These are phyloP conservation scores for Xenopus laevis DNA, from an alignment of 2,113 vertebrate genomes.

Conservation along the genomic window DNA sequence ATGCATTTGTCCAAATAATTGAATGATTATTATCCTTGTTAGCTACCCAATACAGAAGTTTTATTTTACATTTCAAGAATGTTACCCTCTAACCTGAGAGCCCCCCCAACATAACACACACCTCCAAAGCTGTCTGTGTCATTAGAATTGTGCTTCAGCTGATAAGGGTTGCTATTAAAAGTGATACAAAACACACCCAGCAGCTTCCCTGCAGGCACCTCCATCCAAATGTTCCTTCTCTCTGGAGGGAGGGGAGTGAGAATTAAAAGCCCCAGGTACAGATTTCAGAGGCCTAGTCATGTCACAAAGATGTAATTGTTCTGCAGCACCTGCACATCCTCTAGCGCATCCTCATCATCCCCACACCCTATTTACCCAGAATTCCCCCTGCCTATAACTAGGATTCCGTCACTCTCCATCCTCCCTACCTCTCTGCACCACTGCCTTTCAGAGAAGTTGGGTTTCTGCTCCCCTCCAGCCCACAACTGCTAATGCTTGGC, in stretches of 20 bases:
- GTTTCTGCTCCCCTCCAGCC: too few relatives aligned
- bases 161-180: constrained; percentile 18
- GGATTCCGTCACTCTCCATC: too few relatives aligned
- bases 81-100: too few relatives aligned
- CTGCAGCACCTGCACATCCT: neutral
- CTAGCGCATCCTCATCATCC: neutral
- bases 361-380: neutral
- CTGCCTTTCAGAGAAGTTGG: too few relatives aligned
- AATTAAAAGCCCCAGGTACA: neutral
- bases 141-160: neutral
- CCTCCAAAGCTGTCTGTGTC: constrained; percentile 9
- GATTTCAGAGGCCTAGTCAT: too few relatives aligned
- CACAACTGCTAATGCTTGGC: too few relatives aligned
- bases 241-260: neutral
- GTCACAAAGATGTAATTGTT: neutral
- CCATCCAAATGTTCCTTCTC: neutral
- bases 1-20: too few relatives aligned
- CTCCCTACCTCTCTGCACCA: too few relatives aligned
- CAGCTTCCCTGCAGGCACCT: neutral
- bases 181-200: constrained; percentile 36
- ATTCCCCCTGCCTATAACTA: neutral
- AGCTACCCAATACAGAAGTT: too few relatives aligned
- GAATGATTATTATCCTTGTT: too few relatives aligned
- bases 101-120: too few relatives aligned
- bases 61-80: too few relatives aligned